phyloP scores from a whole-genome alignment of 2,113 vertebrate genomes.

The Trachemys scripta region DNA sequence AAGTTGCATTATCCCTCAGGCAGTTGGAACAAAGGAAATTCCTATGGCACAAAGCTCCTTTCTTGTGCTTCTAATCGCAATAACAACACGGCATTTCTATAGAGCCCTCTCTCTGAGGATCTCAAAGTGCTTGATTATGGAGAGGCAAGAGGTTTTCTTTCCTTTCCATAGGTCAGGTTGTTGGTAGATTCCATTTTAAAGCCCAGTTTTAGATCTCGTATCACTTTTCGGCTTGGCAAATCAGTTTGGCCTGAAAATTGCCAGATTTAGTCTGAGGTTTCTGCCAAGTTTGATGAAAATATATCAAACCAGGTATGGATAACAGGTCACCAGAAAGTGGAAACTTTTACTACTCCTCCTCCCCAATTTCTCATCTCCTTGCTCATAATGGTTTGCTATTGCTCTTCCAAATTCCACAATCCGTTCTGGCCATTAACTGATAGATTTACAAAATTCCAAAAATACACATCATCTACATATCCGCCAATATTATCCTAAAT shows the following conservation, averaged over 20 bases:
- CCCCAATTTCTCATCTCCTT: background rate
- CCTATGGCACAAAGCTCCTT: background rate
- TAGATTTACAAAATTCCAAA: no score
- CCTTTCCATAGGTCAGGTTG: fast-evolving
- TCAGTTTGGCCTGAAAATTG: background rate
- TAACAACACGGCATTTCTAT: fast-evolving
- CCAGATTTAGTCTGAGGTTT: background rate
- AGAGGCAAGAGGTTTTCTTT: fast-evolving
- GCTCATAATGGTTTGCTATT: fast-evolving
- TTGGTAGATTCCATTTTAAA: no score
- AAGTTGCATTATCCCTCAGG: constrained; percentile 23
- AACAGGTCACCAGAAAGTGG: background rate
- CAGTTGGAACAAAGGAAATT: constrained; percentile 42
- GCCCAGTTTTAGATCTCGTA: background rate
- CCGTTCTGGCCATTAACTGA: no score
- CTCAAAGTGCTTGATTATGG: background rate
- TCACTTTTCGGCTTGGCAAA: background rate
- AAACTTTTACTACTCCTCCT: background rate
- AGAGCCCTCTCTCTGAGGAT: fast-evolving
- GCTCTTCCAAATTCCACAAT: background rate
- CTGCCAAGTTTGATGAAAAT: background rate
- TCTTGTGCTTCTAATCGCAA: background rate
- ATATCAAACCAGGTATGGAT: background rate
- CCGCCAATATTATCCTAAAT: no score
- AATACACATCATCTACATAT: no score